Conservation (phyloP, 2,888 invertebrate species). For the Eudiplozoon nipponicum region DNA sequence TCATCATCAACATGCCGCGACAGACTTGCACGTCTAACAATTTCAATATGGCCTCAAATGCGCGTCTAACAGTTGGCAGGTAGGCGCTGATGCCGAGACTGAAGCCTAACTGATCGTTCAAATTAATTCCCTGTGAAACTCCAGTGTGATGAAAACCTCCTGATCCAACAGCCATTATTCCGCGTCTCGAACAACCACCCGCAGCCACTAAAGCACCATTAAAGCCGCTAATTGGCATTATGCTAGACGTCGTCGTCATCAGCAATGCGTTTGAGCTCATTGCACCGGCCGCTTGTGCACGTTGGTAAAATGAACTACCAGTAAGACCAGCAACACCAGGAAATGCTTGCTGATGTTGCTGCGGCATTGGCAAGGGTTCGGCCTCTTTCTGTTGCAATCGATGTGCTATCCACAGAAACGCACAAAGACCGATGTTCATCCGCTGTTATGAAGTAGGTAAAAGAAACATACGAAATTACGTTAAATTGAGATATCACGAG, state of each 20-base stretch:
- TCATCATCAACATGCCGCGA: slow-evolving; percentile 74
- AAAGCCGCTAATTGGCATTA: too few relatives aligned
- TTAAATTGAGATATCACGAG: too few relatives aligned
- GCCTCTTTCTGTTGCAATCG: slow-evolving; percentile 90
- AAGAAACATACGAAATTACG: background rate
- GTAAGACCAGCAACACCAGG: too few relatives aligned
- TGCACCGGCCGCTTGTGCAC: too few relatives aligned
- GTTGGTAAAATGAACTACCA: too few relatives aligned
- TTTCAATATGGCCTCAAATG: slow-evolving; percentile 67
- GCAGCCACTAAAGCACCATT: too few relatives aligned
- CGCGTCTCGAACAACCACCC: too few relatives aligned
- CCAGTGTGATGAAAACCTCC: too few relatives aligned
- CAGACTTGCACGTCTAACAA: slow-evolving; percentile 80
- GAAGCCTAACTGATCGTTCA: too few relatives aligned
- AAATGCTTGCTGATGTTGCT: too few relatives aligned
- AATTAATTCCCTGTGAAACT: too few relatives aligned
- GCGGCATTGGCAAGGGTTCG: slow-evolving; percentile 13
- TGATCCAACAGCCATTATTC: too few relatives aligned
- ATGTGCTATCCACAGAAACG: slow-evolving; percentile 86
- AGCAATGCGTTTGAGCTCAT: background rate
- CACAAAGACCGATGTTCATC: slow-evolving; percentile 86
- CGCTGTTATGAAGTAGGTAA: slow-evolving; percentile 28
- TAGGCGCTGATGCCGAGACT: slow-evolving; percentile 84
- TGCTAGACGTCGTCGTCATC: background rate
- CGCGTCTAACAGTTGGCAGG: slow-evolving; percentile 67